A percentile compares a stretch with the other conserved stretches of the same genome.
These are phyloP conservation scores for Drosophila maculinotata DNA, from an alignment of 2,888 invertebrate genomes.

Conservation along the genomic window DNA sequence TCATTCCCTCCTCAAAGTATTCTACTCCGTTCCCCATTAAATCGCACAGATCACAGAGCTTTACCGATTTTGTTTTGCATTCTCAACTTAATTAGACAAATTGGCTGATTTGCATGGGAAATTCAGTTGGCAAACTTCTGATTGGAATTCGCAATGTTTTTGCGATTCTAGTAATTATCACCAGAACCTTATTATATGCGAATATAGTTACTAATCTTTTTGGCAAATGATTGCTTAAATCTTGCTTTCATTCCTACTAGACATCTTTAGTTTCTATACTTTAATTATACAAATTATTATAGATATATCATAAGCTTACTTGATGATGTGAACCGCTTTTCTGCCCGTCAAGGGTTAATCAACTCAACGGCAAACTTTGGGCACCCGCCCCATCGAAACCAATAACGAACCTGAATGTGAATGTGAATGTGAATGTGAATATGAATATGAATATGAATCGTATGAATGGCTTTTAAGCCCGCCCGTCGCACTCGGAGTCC, in stretches of 20 bases:
- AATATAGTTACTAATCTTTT: no score
- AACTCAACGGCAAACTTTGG: constrained; percentile 29
- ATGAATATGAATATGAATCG: constrained; percentile 25
- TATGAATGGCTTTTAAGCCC: constrained; percentile 42
- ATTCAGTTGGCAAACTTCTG: constrained; percentile 35
- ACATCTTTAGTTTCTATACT: not conserved
- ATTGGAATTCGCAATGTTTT: constrained; percentile 12
- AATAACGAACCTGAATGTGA: constrained; percentile 40
- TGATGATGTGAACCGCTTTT: constrained; percentile 4
- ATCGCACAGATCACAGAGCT: constrained; percentile 46
- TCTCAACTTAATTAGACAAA: constrained; percentile 52
- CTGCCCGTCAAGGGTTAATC: constrained; percentile 43
- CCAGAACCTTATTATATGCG: not conserved
- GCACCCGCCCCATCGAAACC: constrained; percentile 30
- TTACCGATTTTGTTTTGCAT: constrained; percentile 38
- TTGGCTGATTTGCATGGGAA: constrained; percentile 64
- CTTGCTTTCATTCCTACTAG: no score
- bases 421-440: not conserved
- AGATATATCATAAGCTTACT: not conserved
- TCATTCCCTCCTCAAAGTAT: constrained; percentile 17
- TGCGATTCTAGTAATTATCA: constrained; percentile 51
- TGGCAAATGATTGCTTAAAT: no score
- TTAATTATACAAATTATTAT: not conserved
- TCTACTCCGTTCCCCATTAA: constrained; percentile 16
- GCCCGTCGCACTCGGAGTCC: constrained; percentile 6